These are phyloP conservation scores for Rachycentron canadum DNA, from an alignment of 2,797 vertebrate genomes.

Conservation along the genomic window DNA sequence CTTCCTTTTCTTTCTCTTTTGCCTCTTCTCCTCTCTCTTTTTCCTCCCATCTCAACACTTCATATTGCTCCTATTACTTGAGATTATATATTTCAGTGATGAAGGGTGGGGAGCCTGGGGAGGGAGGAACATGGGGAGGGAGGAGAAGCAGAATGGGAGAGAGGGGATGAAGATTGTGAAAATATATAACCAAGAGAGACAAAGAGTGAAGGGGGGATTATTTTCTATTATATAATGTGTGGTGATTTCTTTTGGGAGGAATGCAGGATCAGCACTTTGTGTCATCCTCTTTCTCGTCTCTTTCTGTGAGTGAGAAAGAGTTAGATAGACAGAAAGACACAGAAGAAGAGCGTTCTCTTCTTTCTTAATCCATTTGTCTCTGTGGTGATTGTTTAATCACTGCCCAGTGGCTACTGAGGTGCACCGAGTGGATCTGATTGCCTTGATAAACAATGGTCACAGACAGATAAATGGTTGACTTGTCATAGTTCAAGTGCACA, in stretches of 20 bases:
- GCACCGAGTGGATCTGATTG: constrained; percentile 61
- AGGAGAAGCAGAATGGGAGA: constrained; percentile 48
- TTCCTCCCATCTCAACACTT: constrained; percentile 48
- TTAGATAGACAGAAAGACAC: constrained; percentile 34
- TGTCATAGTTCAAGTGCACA: constrained; percentile 29
- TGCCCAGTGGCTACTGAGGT: constrained; percentile 55
- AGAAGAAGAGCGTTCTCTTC: constrained; percentile 35
- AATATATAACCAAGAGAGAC: constrained; percentile 75
- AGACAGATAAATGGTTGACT: constrained; percentile 50
- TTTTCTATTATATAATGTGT: constrained; percentile 77
- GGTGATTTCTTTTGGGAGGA: constrained; percentile 67
- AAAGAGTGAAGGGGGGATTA: constrained; percentile 67
- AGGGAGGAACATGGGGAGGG: constrained; percentile 59
- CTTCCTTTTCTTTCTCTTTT: constrained; percentile 31
- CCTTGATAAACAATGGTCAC: constrained; percentile 61
- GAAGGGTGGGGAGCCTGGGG: constrained; percentile 69
- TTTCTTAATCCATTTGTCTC: constrained; percentile 61
- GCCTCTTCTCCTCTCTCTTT: constrained; percentile 16
- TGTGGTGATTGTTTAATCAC: constrained; percentile 65
- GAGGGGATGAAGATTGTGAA: constrained; percentile 64
- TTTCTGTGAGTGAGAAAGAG: constrained; percentile 15
- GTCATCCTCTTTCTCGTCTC: constrained; percentile 35
- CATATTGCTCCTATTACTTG: constrained; percentile 75
- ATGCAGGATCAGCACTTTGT: constrained; percentile 73
- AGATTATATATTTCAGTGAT: constrained; percentile 79